Conservation (phyloP, 30 jellyfish, hydroid and myxozoan species). For the Aurelia aurita complex sp. Pacific region DNA sequence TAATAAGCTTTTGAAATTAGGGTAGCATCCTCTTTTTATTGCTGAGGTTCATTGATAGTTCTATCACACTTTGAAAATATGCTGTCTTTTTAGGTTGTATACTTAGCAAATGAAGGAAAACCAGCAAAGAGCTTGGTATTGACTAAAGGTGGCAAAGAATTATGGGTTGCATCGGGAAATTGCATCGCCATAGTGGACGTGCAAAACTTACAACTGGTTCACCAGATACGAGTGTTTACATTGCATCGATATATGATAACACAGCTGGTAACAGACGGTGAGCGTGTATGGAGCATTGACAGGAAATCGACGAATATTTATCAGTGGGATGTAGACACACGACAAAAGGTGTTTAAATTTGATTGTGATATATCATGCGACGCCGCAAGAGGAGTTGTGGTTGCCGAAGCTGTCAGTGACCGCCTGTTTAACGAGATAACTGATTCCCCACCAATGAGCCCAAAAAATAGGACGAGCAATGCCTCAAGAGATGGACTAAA, state of each 20-base stretch:
- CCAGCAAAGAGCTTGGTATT: slow-evolving; percentile 87
- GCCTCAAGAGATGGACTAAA: no score
- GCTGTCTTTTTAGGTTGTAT: slow-evolving; percentile 40
- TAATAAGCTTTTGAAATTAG: no score
- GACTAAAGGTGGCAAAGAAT: slow-evolving; percentile 55
- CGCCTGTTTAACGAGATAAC: slow-evolving; percentile 19
- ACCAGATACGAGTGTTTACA: slow-evolving; percentile 54
- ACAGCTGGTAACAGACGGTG: slow-evolving; percentile 66
- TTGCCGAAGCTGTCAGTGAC: slow-evolving; percentile 44
- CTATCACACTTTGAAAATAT: no score
- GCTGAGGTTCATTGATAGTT: no score
- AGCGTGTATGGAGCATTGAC: slow-evolving; percentile 71
- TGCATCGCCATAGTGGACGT: slow-evolving; percentile 69
- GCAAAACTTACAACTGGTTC: slow-evolving; percentile 29
- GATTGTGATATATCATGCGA: slow-evolving; percentile 56
- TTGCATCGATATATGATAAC: slow-evolving; percentile 61
- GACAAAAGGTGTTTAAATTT: slow-evolving; percentile 41
- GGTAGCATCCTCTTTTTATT: no score
- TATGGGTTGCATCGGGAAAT: slow-evolving; percentile 96
- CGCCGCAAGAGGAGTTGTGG: slow-evolving; percentile 30
- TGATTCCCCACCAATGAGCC: slow-evolving; percentile 49
- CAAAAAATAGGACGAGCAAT: neutral
- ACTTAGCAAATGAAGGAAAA: slow-evolving; percentile 75
- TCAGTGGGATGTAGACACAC: slow-evolving; percentile 82
- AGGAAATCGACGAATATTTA: slow-evolving; percentile 65